Percentiles rank a stretch among this genome's conserved stretches.
phyloP scores from a whole-genome alignment of 1,140 invertebrate species.

The Atta texana region DNA sequence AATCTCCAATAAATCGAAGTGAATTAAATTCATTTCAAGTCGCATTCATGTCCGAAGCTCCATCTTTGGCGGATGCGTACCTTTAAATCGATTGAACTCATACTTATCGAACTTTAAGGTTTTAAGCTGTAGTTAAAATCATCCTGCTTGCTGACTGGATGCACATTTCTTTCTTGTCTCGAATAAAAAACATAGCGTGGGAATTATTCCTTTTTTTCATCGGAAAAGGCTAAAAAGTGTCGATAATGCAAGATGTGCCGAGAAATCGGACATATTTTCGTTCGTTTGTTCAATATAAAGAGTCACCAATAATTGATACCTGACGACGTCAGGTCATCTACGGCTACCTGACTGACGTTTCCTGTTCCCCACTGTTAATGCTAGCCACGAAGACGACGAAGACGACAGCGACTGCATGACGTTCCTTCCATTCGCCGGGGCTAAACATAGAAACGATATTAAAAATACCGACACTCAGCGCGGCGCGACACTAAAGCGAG shows the following conservation, averaged over 20 bases:
- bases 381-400: not conserved
- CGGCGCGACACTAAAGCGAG: constrained; percentile 7
- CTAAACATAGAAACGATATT: constrained; percentile 60
- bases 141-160: no score
- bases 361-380: constrained; percentile 8
- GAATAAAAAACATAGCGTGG: no score
- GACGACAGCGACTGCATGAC: constrained; percentile 4
- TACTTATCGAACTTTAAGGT: no score
- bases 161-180: no score
- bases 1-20: not conserved
- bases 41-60: not conserved
- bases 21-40: constrained; percentile 4
- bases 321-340: not conserved
- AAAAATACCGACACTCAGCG: constrained; percentile 59
- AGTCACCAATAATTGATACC: constrained; percentile 17
- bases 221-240: not conserved
- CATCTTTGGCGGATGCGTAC: not conserved
- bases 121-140: no score
- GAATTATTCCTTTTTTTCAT: no score
- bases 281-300: not conserved
- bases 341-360: not conserved
- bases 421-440: constrained; percentile 9
- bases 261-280: not conserved
- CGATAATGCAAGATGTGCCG: no score
- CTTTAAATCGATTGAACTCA: no score